phyloP scores from a whole-genome alignment of 2,888 invertebrate genomes.

The Diaphora mendica region DNA sequence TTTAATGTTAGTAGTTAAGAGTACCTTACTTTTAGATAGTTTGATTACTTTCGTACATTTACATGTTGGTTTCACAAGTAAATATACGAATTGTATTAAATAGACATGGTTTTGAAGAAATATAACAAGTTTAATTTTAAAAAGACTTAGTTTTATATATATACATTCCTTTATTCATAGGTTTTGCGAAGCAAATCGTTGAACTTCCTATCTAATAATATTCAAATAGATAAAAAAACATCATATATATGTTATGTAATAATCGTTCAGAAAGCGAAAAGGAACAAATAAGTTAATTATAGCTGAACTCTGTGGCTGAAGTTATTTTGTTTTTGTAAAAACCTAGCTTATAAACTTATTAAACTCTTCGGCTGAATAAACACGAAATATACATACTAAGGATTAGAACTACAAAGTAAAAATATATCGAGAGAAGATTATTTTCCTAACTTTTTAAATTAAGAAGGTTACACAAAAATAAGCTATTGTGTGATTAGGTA shows the following conservation, averaged over 20 bases:
- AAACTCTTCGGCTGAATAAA: neutral
- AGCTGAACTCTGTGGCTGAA: no score
- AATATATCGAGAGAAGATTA: neutral
- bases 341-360: neutral
- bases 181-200: neutral
- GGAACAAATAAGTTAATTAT: neutral
- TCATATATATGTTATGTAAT: neutral
- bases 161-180: neutral
- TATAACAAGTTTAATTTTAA: neutral
- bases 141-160: neutral
- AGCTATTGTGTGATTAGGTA: no score
- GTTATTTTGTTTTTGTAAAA: neutral
- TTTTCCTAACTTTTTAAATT: no score
- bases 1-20: neutral
- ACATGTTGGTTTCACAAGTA: neutral
- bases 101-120: neutral
- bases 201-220: neutral
- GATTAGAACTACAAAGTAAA: neutral
- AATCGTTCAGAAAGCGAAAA: neutral
- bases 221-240: neutral
- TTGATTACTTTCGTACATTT: neutral
- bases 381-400: neutral
- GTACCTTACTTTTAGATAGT: neutral
- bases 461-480: neutral
- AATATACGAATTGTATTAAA: no score